Evolutionary conservation across 2,797 vertebrate species (phyloP).

Genomic region (Enteromius afrohamiltoni): DNA sequence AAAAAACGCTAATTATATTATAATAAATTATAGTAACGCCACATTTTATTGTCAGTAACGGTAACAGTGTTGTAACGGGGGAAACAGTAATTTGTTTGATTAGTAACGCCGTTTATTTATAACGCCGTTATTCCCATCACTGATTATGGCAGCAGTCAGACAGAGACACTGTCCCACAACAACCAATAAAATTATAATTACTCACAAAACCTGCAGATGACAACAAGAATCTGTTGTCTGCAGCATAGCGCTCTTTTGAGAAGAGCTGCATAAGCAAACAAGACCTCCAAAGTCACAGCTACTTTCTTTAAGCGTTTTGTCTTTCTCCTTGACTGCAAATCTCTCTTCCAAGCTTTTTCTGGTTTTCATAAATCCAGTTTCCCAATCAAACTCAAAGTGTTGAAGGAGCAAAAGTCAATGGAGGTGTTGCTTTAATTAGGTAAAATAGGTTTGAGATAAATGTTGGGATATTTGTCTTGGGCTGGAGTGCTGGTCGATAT

Average conservation of each 20-base stretch:
- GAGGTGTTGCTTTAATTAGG: conserved; percentile 74
- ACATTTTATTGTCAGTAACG: no score
- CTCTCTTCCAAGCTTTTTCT: conserved; percentile 44
- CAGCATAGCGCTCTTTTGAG: neutral
- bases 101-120: no score
- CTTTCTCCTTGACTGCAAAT: neutral
- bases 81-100: no score
- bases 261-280: neutral
- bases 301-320: neutral
- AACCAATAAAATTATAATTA: conserved; percentile 10
- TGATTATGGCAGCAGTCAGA: neutral
- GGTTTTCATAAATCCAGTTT: conserved; percentile 35
- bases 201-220: neutral
- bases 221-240: neutral
- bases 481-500: conserved; percentile 70
- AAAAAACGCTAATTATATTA: no score
- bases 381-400: conserved; percentile 71
- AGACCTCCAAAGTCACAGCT: neutral
- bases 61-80: no score
- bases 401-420: conserved; percentile 71
- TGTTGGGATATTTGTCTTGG: conserved; percentile 76
- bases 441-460: conserved; percentile 76
- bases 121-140: no score
- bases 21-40: no score
- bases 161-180: neutral